phyloP scores from a whole-genome alignment of 2,888 invertebrate species.

The Drosophila bunnanda region DNA sequence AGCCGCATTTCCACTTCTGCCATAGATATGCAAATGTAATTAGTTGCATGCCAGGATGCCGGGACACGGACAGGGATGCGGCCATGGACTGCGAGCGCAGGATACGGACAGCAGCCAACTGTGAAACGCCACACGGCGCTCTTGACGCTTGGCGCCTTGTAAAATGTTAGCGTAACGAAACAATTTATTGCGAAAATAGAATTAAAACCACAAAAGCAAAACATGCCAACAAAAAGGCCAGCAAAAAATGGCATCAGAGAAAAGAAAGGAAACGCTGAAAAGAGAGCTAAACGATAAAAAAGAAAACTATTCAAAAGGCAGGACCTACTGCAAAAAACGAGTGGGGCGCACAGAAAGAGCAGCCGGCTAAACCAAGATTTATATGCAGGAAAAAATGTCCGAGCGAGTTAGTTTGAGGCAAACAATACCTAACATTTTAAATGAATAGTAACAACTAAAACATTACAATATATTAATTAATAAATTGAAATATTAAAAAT shows the following conservation, averaged over 20 bases:
- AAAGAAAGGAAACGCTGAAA: constrained; percentile 44
- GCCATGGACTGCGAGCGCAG: constrained; percentile 44
- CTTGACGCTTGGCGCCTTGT: constrained; percentile 55
- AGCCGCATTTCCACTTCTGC: constrained; percentile 58
- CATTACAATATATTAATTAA: not conserved
- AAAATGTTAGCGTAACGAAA: constrained; percentile 80
- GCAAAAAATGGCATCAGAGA: constrained; percentile 32
- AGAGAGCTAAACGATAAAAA: constrained; percentile 45
- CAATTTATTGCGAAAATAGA: constrained; percentile 82
- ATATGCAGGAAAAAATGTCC: constrained; percentile 71
- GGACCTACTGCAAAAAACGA: constrained; percentile 34
- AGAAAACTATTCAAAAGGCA: constrained; percentile 52
- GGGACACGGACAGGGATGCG: constrained; percentile 42
- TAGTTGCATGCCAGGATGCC: constrained; percentile 79
- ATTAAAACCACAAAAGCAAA: constrained; percentile 82
- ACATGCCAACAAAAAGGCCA: constrained; percentile 60
- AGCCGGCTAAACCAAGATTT: constrained; percentile 78
- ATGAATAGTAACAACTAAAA: not conserved
- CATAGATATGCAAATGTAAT: constrained; percentile 84
- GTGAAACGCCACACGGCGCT: constrained; percentile 59
- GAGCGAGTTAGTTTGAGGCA: not conserved
- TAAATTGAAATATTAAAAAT: not conserved
- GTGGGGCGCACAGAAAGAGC: constrained; percentile 45
- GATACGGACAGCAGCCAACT: constrained; percentile 60
- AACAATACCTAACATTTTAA: constrained; percentile 4